A percentile compares a stretch with the other conserved stretches of the same genome.
phyloP scores from a whole-genome alignment of 2,888 invertebrate genomes.

The Crioceris asparagi region DNA sequence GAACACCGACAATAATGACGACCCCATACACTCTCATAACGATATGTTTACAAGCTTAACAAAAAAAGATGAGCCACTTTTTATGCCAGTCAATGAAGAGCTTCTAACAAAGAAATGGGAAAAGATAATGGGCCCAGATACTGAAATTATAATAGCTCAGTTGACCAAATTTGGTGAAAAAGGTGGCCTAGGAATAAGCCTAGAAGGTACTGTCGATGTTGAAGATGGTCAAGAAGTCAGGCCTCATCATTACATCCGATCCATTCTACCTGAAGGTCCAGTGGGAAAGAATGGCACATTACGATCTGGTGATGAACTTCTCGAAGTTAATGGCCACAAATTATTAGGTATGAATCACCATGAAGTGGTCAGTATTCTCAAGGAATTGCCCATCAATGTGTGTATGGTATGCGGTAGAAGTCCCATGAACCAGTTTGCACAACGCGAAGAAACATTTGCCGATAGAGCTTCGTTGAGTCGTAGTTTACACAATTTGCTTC shows the following conservation, averaged over 20 bases:
- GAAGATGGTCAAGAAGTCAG: conserved; percentile 93
- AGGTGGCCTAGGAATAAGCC: conserved; percentile 91
- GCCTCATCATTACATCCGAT: conserved; percentile 97
- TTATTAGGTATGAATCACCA: conserved; percentile 86
- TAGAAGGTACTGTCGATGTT: conserved; percentile 98
- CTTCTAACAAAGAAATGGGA: conserved; percentile 75
- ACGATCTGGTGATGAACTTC: conserved; percentile 88
- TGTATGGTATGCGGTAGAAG: conserved; percentile 79
- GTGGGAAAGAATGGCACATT: conserved; percentile 86
- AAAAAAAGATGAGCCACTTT: conserved; percentile 23
- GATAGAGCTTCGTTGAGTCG: conserved; percentile 40
- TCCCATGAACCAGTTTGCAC: conserved; percentile 33
- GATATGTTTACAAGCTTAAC: conserved; percentile 28
- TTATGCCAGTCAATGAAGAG: conserved; percentile 46
- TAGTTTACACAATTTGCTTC: conserved; percentile 53
- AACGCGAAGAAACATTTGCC: conserved; percentile 28
- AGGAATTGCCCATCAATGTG: conserved; percentile 82
- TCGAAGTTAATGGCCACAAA: conserved; percentile 86
- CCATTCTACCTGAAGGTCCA: conserved; percentile 94
- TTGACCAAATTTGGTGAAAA: conserved; percentile 78
- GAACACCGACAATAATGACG: conserved; percentile 25
- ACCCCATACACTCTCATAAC: conserved; percentile 31
- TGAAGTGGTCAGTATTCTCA: conserved; percentile 87
- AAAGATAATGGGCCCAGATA: conserved; percentile 66
- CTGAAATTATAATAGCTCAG: conserved; percentile 71